Conservation (phyloP, 1,140 invertebrate genomes). For the Reticulitermes speratus region DNA sequence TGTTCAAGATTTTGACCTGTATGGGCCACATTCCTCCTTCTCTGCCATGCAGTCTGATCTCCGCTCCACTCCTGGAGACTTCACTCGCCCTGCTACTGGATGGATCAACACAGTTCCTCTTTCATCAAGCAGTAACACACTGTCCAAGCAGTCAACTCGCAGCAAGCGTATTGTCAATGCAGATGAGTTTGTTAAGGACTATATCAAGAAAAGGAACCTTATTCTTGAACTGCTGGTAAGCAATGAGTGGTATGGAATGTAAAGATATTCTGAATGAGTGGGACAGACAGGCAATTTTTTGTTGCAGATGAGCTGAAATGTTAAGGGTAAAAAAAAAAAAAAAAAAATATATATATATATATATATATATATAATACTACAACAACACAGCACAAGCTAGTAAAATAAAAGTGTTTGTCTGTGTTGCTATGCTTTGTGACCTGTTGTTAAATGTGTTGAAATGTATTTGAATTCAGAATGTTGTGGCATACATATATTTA, state of each 20-base stretch:
- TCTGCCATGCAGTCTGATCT: conserved; percentile 33
- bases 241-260: neutral
- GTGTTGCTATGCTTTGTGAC: too few species aligned
- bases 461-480: too few species aligned
- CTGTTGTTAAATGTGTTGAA: too few species aligned
- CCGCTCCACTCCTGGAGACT: conserved; percentile 30
- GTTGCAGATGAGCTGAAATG: too few species aligned
- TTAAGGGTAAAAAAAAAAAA: too few species aligned
- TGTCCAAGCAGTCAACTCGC: conserved; percentile 61
- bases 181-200: conserved; percentile 88
- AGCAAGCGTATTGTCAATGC: conserved; percentile 65
- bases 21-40: conserved; percentile 28
- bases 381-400: too few species aligned
- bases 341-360: too few species aligned
- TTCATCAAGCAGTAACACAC: conserved; percentile 66
- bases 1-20: conserved; percentile 34
- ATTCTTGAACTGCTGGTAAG: conserved; percentile 83
- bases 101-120: conserved; percentile 90
- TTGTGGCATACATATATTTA: too few species aligned
- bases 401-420: too few species aligned
- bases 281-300: too few species aligned
- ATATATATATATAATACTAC: too few species aligned
- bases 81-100: conserved; percentile 60
- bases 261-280: neutral
- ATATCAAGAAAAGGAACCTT: conserved; percentile 91